Conservation (phyloP, 2,888 invertebrate species). For the Leuctra nigra region DNA sequence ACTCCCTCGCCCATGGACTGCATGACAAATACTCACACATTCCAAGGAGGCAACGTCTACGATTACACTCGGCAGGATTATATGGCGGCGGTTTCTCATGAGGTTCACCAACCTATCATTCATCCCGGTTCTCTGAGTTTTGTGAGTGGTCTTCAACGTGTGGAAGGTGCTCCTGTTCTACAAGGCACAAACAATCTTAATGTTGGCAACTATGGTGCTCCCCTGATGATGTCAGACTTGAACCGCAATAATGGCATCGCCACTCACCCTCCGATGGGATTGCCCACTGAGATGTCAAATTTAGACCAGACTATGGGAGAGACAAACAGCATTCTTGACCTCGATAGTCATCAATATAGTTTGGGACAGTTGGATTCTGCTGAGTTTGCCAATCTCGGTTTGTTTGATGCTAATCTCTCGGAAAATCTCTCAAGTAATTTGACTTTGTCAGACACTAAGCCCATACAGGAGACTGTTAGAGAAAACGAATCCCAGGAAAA, state of each 20-base stretch:
- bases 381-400: slow-evolving; percentile 36
- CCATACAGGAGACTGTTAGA: slow-evolving; percentile 26
- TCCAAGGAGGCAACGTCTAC: slow-evolving; percentile 7
- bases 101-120: slow-evolving; percentile 5
- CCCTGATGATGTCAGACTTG: slow-evolving; percentile 24
- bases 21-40: slow-evolving; percentile 1
- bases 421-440: slow-evolving; percentile 44
- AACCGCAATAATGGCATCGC: slow-evolving; percentile 30
- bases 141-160: not conserved
- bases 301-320: not conserved
- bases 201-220: not conserved
- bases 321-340: slow-evolving; percentile 35
- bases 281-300: not conserved
- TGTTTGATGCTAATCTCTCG: slow-evolving; percentile 39
- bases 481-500: slow-evolving; percentile 33
- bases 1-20: slow-evolving; percentile 26
- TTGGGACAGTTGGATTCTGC: slow-evolving; percentile 40
- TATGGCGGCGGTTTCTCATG: not conserved
- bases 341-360: slow-evolving; percentile 37
- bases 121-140: not conserved
- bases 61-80: not conserved
- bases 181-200: not conserved
- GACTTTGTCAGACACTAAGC: slow-evolving; percentile 40
- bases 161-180: slow-evolving; percentile 29
- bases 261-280: not conserved